Percentiles rank a stretch among this genome's conserved stretches.
Conservation (phyloP, 2,888 invertebrate genomes). For the Dynastes tityus region DNA sequence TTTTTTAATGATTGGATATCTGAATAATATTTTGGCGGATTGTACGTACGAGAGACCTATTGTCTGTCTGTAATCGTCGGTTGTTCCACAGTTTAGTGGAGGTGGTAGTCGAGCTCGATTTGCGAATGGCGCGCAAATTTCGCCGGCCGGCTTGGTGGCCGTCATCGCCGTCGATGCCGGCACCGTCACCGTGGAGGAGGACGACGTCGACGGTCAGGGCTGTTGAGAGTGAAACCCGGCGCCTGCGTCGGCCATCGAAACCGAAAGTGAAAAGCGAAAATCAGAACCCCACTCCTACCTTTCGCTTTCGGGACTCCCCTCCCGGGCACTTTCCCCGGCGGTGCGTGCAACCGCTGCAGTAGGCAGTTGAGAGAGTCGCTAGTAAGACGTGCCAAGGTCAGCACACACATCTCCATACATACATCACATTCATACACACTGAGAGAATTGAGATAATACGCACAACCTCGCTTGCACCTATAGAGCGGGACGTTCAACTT, state of each 20-base stretch:
- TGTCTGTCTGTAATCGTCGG: too few relatives aligned
- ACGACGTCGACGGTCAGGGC: slow-evolving; percentile 65
- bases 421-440: slow-evolving; percentile 14
- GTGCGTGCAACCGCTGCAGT: slow-evolving; percentile 76
- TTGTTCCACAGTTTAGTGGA: too few relatives aligned
- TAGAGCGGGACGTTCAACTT: slow-evolving; percentile 14
- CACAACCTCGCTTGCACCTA: slow-evolving; percentile 20
- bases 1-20: too few relatives aligned
- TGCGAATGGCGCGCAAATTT: slow-evolving; percentile 6
- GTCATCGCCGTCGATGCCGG: slow-evolving; percentile 33
- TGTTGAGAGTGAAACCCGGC: slow-evolving; percentile 68
- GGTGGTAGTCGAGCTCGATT: neutral
- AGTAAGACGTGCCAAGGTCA: slow-evolving; percentile 66
- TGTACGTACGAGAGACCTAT: too few relatives aligned
- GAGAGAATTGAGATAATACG: slow-evolving; percentile 28
- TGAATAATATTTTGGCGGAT: too few relatives aligned
- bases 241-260: slow-evolving; percentile 68
- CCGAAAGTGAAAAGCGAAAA: slow-evolving; percentile 71
- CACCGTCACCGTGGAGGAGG: slow-evolving; percentile 22
- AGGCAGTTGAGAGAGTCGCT: slow-evolving; percentile 73
- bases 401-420: slow-evolving; percentile 49
- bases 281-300: slow-evolving; percentile 72
- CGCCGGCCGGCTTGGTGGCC: slow-evolving; percentile 44
- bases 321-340: slow-evolving; percentile 69
- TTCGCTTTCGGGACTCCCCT: slow-evolving; percentile 77